Percentiles rank a stretch among this genome's conserved stretches.
Evolutionary conservation across 2,797 vertebrate genomes (phyloP).

Genomic region (Toxotes lorentzi): DNA sequence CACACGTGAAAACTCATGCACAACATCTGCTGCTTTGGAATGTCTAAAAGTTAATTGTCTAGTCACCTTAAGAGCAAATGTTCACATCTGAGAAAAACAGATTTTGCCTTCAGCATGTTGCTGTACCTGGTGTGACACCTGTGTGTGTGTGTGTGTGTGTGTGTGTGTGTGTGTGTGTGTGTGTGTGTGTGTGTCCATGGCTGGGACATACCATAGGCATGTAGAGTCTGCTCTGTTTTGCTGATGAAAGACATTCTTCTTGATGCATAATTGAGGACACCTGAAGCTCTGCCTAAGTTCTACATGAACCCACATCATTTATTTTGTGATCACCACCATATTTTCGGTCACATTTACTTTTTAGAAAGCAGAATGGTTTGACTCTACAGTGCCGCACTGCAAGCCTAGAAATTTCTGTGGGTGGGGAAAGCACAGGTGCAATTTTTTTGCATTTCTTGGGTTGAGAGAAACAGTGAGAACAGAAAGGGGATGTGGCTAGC

Average conservation of each 20-base stretch:
- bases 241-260: conserved; percentile 42
- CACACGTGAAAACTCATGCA: background rate
- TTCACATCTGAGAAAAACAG: conserved; percentile 32
- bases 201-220: conserved; percentile 19
- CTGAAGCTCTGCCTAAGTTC: conserved; percentile 2
- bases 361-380: background rate
- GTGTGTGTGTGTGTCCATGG: background rate
- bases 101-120: conserved; percentile 20
- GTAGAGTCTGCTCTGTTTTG: conserved; percentile 18
- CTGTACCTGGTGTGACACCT: conserved; percentile 7
- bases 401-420: background rate
- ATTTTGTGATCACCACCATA: background rate
- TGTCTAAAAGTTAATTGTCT: background rate
- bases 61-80: conserved; percentile 10
- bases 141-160: background rate
- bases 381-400: background rate
- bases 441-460: background rate
- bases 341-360: background rate
- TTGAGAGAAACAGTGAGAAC: background rate
- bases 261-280: conserved; percentile 43
- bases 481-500: background rate
- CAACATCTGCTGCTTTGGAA: conserved; percentile 20
- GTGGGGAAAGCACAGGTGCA: too few species aligned
- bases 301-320: background rate
- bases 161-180: conserved; percentile 1